These are phyloP conservation scores for Megalops cyprinoides DNA, from an alignment of 2,797 vertebrate genomes.

Conservation along the genomic window DNA sequence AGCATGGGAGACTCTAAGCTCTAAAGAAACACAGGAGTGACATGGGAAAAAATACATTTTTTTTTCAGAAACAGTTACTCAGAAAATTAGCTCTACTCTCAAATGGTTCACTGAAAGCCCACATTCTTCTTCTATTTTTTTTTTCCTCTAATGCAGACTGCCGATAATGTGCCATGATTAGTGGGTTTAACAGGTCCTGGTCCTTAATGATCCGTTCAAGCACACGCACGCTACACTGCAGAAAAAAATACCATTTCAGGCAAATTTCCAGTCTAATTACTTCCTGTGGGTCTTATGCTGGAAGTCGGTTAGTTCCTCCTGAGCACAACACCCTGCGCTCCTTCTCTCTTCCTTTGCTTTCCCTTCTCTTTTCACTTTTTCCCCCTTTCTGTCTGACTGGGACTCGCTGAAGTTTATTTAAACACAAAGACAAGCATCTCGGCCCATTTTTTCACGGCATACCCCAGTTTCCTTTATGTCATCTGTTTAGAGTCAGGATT, in stretches of 20 bases:
- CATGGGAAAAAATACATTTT: too few relatives aligned
- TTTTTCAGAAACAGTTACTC: slow-evolving; percentile 31
- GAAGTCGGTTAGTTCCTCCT: slow-evolving; percentile 67
- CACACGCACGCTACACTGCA: slow-evolving; percentile 49
- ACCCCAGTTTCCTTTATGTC: neutral
- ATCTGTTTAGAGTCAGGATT: too few relatives aligned
- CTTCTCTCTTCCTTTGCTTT: too few relatives aligned
- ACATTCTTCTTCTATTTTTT: neutral
- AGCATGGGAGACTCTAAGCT: slow-evolving; percentile 59
- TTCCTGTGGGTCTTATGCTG: slow-evolving; percentile 63
- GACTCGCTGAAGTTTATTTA: neutral
- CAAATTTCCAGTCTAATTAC: slow-evolving; percentile 72
- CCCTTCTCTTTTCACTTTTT: too few relatives aligned
- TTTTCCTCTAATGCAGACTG: neutral
- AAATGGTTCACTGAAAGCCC: neutral
- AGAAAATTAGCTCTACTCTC: neutral
- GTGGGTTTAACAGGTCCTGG: slow-evolving; percentile 56
- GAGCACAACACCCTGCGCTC: neutral
- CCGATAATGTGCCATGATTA: slow-evolving; percentile 63
- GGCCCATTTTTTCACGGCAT: neutral
- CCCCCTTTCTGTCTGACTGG: too few relatives aligned
- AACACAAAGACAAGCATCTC: neutral
- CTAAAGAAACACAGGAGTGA: slow-evolving; percentile 48
- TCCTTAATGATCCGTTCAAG: slow-evolving; percentile 46
- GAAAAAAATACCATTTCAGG: slow-evolving; percentile 62